phyloP scores from a whole-genome alignment of 2,888 invertebrate species.

The Synanthedon andrenaeformis region DNA sequence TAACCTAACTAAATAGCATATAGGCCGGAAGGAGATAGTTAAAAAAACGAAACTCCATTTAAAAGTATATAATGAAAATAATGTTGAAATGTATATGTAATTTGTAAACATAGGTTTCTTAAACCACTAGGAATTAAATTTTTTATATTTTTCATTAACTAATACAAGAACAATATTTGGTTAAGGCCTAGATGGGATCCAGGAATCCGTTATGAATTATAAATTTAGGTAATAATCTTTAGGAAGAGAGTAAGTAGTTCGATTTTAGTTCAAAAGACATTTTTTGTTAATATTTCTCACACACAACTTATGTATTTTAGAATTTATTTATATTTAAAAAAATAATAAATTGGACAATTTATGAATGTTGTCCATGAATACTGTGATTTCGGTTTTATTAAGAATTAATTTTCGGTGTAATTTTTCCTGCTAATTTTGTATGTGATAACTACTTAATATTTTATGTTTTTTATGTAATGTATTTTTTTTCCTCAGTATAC shows the following conservation, averaged over 20 bases:
- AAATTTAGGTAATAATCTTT: conserved; percentile 41
- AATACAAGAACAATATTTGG: conserved; percentile 60
- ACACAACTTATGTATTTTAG: conserved; percentile 44
- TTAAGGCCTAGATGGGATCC: conserved; percentile 45
- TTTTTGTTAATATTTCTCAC: conserved; percentile 33
- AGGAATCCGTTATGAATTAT: conserved; percentile 28
- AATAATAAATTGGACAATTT: conserved; percentile 51
- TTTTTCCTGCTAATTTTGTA: conserved; percentile 53
- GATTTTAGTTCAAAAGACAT: conserved; percentile 60
- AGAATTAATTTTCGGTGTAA: conserved; percentile 32
- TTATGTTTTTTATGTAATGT: conserved; percentile 29
- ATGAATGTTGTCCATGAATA: conserved; percentile 56
- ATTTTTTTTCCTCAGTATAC: conserved; percentile 29
- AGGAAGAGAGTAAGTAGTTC: conserved; percentile 38
- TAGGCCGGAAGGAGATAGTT: conserved; percentile 30
- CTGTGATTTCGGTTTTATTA: conserved; percentile 70
- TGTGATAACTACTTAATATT: conserved; percentile 44
- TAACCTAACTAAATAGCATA: conserved; percentile 43
- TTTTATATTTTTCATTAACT: conserved; percentile 61
- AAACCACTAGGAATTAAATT: conserved; percentile 62
- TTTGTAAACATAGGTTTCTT: conserved; percentile 62
- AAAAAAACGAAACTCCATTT: conserved; percentile 24
- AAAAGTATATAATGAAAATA: conserved; percentile 53
- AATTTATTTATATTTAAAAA: conserved; percentile 56
- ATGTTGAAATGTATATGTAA: conserved; percentile 63